Evolutionary conservation across 2,113 vertebrate species (phyloP), one percentile per base, ranked within the genome.

Genomic region (Campylomormyrus tamandua): DNA sequence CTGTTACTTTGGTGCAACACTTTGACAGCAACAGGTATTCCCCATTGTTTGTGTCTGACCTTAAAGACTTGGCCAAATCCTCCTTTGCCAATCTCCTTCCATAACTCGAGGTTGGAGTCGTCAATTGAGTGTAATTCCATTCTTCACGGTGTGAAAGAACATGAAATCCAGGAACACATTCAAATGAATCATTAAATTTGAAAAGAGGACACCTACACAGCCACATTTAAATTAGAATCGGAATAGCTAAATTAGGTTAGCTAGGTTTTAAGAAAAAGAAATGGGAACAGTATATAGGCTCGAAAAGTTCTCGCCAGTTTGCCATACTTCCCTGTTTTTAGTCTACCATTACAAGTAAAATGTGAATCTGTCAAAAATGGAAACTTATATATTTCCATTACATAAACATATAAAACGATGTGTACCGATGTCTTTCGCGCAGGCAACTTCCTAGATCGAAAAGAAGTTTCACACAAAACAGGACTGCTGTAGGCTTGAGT

Each of bases 51-150:
- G 80, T 96, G 95, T 21, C 93, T 92, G 86, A 92, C 95, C 87
- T 91, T 94, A 89, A 92, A 93, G 83, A 97, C 92, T 87, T 93
- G 39, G 0, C 96, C 96, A 2, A 97, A 97, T 0, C 95, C 95
- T 0, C 96, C 96, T 3, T 88, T 86, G 27, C 92, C 94, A 84
- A 96, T 94, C 58, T 13, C 31, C 1, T 5, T 0, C 93, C 94
- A 95, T 52, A 10, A 49, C 0, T 46, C 17, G 48, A 97, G 91
- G 62, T 46, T 74, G 45, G 90, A 89, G 3, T 92, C 92, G 1
- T 27, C 11, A 5, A 95, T 90, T 21, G n/a, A 35, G 13, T 53
- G 3, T 53, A 66, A 50, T 7, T 91, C 94, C 95, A 95, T 96
- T 5, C 27, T 89, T 93, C 70, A 93, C 93, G 94, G 88, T 7